Percentiles rank a stretch among this genome's conserved stretches.
Conservation (phyloP, 2,113 vertebrate species). For the Clupea harengus region DNA sequence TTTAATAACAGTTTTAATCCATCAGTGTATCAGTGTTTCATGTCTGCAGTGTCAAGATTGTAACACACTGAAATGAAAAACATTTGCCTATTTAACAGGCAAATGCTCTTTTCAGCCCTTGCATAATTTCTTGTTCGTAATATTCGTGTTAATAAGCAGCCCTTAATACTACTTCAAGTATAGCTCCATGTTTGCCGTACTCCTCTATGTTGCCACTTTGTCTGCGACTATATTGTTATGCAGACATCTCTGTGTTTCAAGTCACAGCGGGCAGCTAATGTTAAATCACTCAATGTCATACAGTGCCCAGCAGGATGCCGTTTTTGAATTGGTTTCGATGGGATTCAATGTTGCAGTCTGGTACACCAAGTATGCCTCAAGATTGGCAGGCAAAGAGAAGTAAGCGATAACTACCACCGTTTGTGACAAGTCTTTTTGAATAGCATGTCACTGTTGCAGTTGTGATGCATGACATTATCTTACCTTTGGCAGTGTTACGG, state of each 20-base stretch:
- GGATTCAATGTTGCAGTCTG: constrained; percentile 93
- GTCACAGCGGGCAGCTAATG: background rate
- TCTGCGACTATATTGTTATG: background rate
- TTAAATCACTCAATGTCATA: constrained; percentile 27
- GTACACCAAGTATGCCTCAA: constrained; percentile 95
- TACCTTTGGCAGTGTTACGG: constrained; percentile 79
- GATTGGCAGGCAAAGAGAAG: constrained; percentile 96
- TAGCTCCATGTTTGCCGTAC: too few relatives aligned
- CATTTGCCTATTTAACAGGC: too few relatives aligned
- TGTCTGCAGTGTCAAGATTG: background rate
- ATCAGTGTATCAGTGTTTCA: background rate
- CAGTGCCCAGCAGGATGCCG: constrained; percentile 93
- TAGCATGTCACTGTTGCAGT: background rate
- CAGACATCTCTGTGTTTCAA: background rate
- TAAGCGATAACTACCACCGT: constrained; percentile 64
- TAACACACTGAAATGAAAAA: background rate
- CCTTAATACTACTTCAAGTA: background rate
- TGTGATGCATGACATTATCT: background rate
- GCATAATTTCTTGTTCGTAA: background rate
- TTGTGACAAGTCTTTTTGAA: background rate
- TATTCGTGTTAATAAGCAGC: background rate
- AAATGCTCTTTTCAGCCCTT: background rate
- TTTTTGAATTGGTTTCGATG: constrained; percentile 95
- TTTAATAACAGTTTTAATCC: background rate
- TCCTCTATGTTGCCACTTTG: too few relatives aligned